Base-by-base conservation (phyloP, 2,113 vertebrate species). In the Boleophthalmus pectinirostris region DNA sequence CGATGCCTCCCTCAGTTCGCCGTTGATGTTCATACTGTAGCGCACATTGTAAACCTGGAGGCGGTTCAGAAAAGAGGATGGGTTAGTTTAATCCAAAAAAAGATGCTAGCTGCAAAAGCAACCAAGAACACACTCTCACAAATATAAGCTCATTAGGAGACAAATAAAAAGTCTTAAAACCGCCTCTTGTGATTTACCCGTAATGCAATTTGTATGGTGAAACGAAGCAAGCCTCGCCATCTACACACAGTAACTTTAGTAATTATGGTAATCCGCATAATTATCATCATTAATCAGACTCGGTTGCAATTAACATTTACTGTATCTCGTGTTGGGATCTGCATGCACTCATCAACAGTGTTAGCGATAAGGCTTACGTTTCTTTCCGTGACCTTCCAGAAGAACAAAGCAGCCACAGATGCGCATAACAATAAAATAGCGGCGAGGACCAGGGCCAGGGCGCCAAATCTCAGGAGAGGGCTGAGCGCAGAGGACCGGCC, bases 11-110 rank as follows among this genome's bases (percentile, higher is more conserved):
- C 94, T 95, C 70, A 95, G 88, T 89, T 97, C 95, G 73, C 96
- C 96, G 78, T 97, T 95, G 90, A 98, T 95, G 88, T 94, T 96
- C 95, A 97, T 93, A 57, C 94, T 97, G 68, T 97, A 98, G 88
- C 95, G 95, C 75, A 97, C 92, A 10, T 95, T 96, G 87, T 97
- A 96, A 89, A 96, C 94, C 97, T 98, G 94, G 74, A 91, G 92
- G 86, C 18, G 85, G 73, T 74, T 74, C 89, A 72, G 4, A 29
- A 83, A 60, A 7, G 46, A 68, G 70, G 70, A 72, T 60, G 83
- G 83, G 85, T 89, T 82, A 83, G 83, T 79, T 45, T 47, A 77
- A 77, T 75, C 38, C 38, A 43, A 43, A 43, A 73, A 79, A 81
- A 10, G 68, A 43, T 67, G 79, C 80, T 70, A 78, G 79, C 80